Base-by-base conservation (phyloP, 2,797 vertebrate genomes). In the Sebastiscus albofasciatus region DNA sequence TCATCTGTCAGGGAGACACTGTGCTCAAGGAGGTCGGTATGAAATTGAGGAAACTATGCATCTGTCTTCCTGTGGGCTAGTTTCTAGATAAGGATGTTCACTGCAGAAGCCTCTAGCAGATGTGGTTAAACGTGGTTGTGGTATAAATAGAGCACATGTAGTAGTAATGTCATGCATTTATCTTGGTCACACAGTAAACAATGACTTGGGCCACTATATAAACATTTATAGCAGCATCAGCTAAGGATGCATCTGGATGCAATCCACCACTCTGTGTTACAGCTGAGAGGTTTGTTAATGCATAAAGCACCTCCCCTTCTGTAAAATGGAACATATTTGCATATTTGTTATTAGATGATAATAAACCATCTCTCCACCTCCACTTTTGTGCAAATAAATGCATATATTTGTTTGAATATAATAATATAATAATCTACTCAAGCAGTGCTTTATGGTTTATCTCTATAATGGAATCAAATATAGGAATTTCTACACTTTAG, bases 1-100 rank as follows among this genome's bases (percentile, higher is more conserved):
- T 99, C 80, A 96, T 99, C 89, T 95, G 95, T 85, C 97, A 98
- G 80, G 97, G 97, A 72, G 98, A 99, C 65, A 97, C 94, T 36
- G 96, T 98, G 71, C 94, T 99, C 36, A 97, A 96, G 20, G 95
- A 97, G 97, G 98, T 98, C 77, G 2, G 96, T 74, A 33, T 80
- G 29, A 78, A 75, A 75, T 18, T 1, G 6, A 67, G 16, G 12
- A 78, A 62, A 29, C 22, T 52, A 11, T 13, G 26, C 27, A n/a
- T 73, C n/a, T 34, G 29, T 73, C 60, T 66, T 75, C 14, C 33
- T 55, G 22, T 66, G 29, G 66, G 13, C 29, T 6, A 75, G 20
- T 31, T 12, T 71, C 33, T 20, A 12, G 8, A 75, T 18, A 58
- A 18, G 8, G 12, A 10, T 80, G 18, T 27, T 54, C 8, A n/a